Conservation (phyloP, 2,797 vertebrate species). For the Cetoscarus ocellatus region DNA sequence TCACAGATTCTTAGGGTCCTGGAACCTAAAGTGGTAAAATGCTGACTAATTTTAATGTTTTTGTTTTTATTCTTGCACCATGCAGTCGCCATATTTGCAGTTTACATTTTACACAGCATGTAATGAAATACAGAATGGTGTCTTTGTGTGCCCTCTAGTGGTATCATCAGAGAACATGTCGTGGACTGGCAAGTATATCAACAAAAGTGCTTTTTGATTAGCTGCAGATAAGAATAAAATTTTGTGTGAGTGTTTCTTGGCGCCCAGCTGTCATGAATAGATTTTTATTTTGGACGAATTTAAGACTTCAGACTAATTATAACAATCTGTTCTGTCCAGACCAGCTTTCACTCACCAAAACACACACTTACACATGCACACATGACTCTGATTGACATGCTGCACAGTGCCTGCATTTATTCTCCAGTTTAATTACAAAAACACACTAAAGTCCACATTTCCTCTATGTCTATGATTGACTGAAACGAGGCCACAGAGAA, state of each 20-base stretch:
- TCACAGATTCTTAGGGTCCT: too few species aligned
- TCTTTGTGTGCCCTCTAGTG: too few species aligned
- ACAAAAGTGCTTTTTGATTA: background rate
- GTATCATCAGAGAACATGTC: too few species aligned
- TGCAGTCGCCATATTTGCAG: too few species aligned
- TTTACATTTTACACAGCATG: too few species aligned
- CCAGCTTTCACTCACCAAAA: constrained; percentile 4
- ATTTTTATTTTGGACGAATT: constrained; percentile 25
- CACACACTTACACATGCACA: constrained; percentile 6
- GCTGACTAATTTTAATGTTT: too few species aligned
- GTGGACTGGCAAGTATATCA: too few species aligned
- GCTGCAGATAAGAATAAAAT: background rate
- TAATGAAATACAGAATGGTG: too few species aligned
- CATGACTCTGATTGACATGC: constrained; percentile 7
- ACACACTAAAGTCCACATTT: constrained; percentile 40
- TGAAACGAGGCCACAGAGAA: constrained; percentile 42
- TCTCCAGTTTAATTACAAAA: constrained; percentile 13
- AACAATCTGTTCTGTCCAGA: constrained; percentile 41
- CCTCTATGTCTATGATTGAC: constrained; percentile 37
- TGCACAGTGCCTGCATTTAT: constrained; percentile 25
- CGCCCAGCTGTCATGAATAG: constrained; percentile 14
- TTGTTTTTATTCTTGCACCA: too few species aligned
- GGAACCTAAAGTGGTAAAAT: too few species aligned
- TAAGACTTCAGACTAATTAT: constrained; percentile 39
- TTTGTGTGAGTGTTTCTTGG: constrained; percentile 15